phyloP scores from a whole-genome alignment of 1,140 invertebrate species.

The Tribolium madens region DNA sequence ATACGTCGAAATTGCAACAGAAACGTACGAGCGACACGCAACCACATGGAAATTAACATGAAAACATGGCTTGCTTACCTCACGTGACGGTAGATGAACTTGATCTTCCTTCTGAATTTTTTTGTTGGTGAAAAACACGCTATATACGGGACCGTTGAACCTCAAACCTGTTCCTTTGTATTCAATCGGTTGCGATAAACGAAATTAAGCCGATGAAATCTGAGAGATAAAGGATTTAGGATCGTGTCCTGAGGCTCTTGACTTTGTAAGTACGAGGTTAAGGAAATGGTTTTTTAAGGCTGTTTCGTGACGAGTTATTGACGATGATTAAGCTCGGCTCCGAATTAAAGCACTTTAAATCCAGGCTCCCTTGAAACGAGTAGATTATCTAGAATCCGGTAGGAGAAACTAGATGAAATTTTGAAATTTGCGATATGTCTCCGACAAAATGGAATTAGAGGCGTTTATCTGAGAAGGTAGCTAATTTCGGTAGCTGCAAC shows the following conservation, averaged over 20 bases:
- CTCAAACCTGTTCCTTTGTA: constrained; percentile 18
- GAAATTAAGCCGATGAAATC: constrained; percentile 34
- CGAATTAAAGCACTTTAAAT: constrained; percentile 19
- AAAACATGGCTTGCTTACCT: constrained; percentile 20
- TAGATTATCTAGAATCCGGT: constrained; percentile 8
- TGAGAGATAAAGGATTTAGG: constrained; percentile 23
- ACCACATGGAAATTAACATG: constrained; percentile 15
- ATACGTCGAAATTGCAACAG: constrained; percentile 24
- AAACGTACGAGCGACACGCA: constrained; percentile 12
- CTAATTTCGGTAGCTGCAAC: neutral
- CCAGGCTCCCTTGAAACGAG: neutral
- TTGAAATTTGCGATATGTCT: constrained; percentile 21
- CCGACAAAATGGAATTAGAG: neutral
- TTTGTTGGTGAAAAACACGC: neutral
- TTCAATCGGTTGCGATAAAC: constrained; percentile 15
- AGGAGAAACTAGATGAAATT: constrained; percentile 20
- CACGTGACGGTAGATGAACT: constrained; percentile 24
- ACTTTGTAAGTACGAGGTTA: constrained; percentile 14
- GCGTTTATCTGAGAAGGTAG: neutral
- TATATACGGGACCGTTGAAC: constrained; percentile 19
- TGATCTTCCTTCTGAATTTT: constrained; percentile 25
- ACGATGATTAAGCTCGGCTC: neutral
- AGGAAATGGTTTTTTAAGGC: constrained; percentile 5
- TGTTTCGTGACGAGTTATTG: neutral
- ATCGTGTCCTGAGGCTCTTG: constrained; percentile 20